phyloP scores from a whole-genome alignment of 2,113 vertebrate genomes.

The Pangasianodon gigas region DNA sequence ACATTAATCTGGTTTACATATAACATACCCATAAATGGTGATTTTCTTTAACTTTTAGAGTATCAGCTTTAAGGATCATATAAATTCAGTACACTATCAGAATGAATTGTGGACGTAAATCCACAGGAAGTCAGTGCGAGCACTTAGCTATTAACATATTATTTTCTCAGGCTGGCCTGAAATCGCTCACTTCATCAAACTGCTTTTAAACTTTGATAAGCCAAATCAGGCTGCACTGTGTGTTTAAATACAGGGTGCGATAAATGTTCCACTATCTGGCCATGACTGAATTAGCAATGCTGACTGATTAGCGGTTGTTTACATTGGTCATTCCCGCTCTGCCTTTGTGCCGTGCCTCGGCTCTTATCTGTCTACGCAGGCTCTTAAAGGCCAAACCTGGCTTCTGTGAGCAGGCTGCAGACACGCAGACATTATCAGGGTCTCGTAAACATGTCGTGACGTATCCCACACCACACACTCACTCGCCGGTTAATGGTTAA shows the following conservation, averaged over 20 bases:
- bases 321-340: conserved; percentile 23
- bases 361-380: conserved; percentile 43
- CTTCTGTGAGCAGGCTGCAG: conserved; percentile 47
- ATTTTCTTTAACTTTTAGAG: neutral
- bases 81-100: neutral
- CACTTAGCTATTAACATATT: neutral
- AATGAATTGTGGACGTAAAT: conserved; percentile 7
- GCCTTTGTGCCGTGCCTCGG: neutral
- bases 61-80: neutral
- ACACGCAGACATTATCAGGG: conserved; percentile 31
- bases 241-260: conserved; percentile 3
- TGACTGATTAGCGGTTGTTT: conserved; percentile 47
- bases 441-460: conserved; percentile 48
- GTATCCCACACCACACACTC: conserved; percentile 45
- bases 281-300: conserved; percentile 41
- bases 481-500: conserved; percentile 51
- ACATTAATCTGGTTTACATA: neutral
- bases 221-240: conserved; percentile 14
- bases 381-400: conserved; percentile 33
- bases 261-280: conserved; percentile 33
- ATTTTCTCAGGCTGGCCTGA: neutral
- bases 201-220: conserved; percentile 32
- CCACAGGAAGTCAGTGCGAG: neutral
- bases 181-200: conserved; percentile 28
- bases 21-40: neutral